Conservation (phyloP, 2,888 invertebrate genomes). For the Thalpophila matura region DNA sequence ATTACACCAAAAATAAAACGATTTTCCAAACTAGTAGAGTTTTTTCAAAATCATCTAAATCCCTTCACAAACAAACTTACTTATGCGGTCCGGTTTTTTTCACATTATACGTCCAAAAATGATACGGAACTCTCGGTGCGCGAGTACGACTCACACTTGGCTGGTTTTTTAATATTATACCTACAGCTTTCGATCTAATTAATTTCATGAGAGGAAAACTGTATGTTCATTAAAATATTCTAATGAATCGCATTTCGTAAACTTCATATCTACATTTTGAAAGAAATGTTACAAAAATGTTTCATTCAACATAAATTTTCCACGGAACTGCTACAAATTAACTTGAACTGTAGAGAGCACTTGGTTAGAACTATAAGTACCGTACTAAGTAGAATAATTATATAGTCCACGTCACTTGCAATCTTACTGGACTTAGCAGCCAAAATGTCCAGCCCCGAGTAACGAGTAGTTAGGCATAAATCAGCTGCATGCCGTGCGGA, state of each 20-base stretch:
- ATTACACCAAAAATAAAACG: no score
- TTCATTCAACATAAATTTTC: neutral
- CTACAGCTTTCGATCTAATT: neutral
- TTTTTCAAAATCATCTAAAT: no score
- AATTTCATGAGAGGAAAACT: neutral
- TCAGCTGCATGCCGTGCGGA: slow-evolving; percentile 18
- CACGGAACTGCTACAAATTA: slow-evolving; percentile 1
- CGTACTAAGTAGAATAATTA: slow-evolving; percentile 10
- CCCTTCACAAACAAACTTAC: no score
- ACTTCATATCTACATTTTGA: neutral
- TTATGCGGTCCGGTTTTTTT: no score
- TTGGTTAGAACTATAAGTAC: slow-evolving; percentile 9
- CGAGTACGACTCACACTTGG: no score
- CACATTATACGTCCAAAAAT: no score
- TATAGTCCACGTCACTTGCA: slow-evolving; percentile 40
- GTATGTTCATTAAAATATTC: neutral
- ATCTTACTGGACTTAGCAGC: slow-evolving; percentile 23
- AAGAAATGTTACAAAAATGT: neutral
- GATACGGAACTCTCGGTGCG: no score
- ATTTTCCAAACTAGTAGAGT: no score
- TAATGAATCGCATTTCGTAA: neutral
- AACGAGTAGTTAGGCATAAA: slow-evolving; percentile 30
- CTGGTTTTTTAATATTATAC: neutral
- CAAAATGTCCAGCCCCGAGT: slow-evolving; percentile 21
- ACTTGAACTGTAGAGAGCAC: slow-evolving; percentile 5